Conservation (phyloP, 2,113 vertebrate species). For the Phyllopteryx taeniolatus region DNA sequence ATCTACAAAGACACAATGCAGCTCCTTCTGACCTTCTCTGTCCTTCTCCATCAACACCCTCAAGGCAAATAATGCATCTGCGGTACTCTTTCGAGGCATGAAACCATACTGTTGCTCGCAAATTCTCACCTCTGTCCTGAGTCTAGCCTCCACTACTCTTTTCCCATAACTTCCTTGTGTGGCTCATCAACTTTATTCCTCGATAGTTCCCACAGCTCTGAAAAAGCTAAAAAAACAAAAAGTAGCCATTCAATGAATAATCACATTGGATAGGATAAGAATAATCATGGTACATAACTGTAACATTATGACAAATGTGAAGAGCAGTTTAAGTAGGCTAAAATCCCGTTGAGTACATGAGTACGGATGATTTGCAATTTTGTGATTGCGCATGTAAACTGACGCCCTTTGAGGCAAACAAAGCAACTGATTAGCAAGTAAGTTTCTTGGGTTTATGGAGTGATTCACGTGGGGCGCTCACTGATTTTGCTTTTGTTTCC, state of each 20-base stretch:
- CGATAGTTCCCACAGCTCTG: too few relatives aligned
- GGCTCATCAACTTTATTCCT: too few relatives aligned
- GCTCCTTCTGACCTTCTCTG: too few relatives aligned
- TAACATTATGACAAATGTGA: slow-evolving; percentile 24
- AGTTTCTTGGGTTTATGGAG: slow-evolving; percentile 73
- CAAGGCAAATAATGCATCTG: too few relatives aligned
- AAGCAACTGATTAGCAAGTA: slow-evolving; percentile 83
- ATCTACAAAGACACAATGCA: too few relatives aligned
- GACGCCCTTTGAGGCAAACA: slow-evolving; percentile 79
- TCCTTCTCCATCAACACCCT: too few relatives aligned
- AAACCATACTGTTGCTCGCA: too few relatives aligned
- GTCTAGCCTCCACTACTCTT: too few relatives aligned
- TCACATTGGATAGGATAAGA: neutral
- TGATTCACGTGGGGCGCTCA: slow-evolving; percentile 78
- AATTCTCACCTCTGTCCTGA: too few relatives aligned
- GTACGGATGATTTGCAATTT: slow-evolving; percentile 69
- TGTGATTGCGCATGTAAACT: slow-evolving; percentile 79
- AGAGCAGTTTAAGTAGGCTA: slow-evolving; percentile 53
- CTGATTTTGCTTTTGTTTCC: slow-evolving; percentile 81
- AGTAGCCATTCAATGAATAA: neutral
- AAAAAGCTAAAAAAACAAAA: too few relatives aligned
- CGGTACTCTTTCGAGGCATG: too few relatives aligned
- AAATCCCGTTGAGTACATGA: slow-evolving; percentile 64
- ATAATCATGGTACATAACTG: neutral
- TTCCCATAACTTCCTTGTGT: too few relatives aligned